phyloP scores from a whole-genome alignment of 2,797 vertebrate genomes.

The Scolopax rusticola region DNA sequence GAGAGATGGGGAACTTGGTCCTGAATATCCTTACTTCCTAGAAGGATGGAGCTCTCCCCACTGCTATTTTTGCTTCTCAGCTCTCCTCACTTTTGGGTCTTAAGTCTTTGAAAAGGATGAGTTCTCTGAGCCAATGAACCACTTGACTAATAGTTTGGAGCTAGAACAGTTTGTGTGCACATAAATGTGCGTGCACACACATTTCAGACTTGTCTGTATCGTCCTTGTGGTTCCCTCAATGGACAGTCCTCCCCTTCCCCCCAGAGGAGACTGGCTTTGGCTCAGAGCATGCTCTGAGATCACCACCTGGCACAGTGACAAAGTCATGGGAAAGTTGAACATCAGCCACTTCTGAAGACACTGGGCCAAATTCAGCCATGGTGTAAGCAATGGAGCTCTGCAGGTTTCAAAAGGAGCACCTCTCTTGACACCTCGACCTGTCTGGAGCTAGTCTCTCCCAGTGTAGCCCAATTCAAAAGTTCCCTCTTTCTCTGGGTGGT shows the following conservation, averaged over 20 bases:
- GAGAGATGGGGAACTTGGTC: neutral
- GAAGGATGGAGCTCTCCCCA: neutral
- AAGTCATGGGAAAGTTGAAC: conserved; percentile 73
- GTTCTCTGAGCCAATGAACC: neutral
- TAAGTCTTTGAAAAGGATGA: conserved; percentile 14
- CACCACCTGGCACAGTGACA: conserved; percentile 70
- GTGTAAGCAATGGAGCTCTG: neutral
- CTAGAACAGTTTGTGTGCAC: neutral
- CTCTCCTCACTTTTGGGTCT: neutral
- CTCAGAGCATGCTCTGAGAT: conserved; percentile 57
- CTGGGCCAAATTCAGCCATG: conserved; percentile 40
- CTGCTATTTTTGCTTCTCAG: conserved; percentile 4
- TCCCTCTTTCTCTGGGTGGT: neutral
- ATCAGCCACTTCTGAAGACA: conserved; percentile 64
- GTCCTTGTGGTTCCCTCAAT: conserved; percentile 44
- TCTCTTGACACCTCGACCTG: neutral
- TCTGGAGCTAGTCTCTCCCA: neutral
- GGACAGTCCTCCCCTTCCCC: conserved; percentile 32
- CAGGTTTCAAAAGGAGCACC: neutral
- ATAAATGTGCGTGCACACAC: neutral
- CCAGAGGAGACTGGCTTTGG: conserved; percentile 38
- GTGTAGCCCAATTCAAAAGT: neutral
- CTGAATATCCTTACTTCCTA: neutral
- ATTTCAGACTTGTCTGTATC: conserved; percentile 42
- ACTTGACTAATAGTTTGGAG: neutral